Conservation (phyloP, 35 echinoderm and acorn worm species). For the Apostichopus parvimensis region DNA sequence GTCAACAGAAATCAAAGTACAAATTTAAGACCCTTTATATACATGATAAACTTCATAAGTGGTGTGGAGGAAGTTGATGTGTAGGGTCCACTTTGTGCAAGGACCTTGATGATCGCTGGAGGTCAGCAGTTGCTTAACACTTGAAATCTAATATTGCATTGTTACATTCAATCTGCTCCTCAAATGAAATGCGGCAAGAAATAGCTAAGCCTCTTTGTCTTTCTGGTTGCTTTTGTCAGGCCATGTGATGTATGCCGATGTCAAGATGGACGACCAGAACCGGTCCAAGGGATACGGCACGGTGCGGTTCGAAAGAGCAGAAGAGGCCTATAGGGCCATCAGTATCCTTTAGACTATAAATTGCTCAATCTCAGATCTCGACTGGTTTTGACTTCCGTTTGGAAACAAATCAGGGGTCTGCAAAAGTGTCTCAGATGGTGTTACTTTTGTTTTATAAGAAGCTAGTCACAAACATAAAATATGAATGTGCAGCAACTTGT, state of each 20-base stretch:
- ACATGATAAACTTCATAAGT: too few species aligned
- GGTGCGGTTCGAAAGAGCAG: slow-evolving; percentile 74
- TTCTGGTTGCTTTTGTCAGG: slow-evolving; percentile 16
- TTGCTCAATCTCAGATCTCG: background rate
- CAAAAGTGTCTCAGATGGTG: background rate
- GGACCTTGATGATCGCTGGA: too few species aligned
- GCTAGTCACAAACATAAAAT: background rate
- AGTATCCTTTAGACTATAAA: slow-evolving; percentile 84
- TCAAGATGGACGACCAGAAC: slow-evolving; percentile 77
- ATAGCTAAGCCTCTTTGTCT: background rate
- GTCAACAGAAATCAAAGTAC: too few species aligned
- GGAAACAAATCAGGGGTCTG: background rate
- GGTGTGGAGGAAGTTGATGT: background rate
- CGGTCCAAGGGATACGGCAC: slow-evolving; percentile 88
- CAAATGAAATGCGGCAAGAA: background rate
- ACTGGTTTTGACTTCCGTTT: background rate
- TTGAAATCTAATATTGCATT: background rate
- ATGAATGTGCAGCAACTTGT: background rate
- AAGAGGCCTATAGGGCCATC: slow-evolving; percentile 81
- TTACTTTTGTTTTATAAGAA: background rate
- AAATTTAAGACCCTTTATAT: too few species aligned
- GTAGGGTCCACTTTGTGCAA: background rate
- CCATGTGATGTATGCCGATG: slow-evolving; percentile 80
- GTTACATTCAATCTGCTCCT: background rate
- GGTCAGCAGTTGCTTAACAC: too few species aligned